Base-by-base conservation (phyloP, 1,140 invertebrate genomes). In the Formica exsecta region DNA sequence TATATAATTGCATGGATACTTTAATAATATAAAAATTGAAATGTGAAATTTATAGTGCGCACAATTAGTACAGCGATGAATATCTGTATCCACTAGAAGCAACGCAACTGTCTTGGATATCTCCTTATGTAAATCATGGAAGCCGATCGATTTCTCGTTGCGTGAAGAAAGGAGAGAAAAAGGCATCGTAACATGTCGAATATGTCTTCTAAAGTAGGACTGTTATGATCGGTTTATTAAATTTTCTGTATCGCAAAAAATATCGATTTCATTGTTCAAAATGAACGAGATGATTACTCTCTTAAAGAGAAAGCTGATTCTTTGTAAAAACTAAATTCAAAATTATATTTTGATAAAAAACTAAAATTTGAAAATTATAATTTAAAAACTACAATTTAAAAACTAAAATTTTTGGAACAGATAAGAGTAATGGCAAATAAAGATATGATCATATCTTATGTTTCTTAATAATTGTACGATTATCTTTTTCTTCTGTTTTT, bases 71-170 rank as follows among this genome's bases (percentile, higher is more conserved):
- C n/a, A 2, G 0, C 22, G 22, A 75, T 75, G 36, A 75, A 75
- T 59, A 57, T 54, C 16, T 61, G 38, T 41, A 36, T 41, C 73
- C 22, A 59, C 8, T 62, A 62, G 36, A 2, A 76, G 57, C 73
- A 75, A 75, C 22, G 36, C 36, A 76, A 62, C 16, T 51, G n/a
- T 59, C 11, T 75, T 41, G 73, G 19, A 25, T 68, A 68, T 80
- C 22, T 48, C 0, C 64, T 80, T 80, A 80, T 54, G 44, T 36
- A 80, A 80, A 80, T 68, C 44, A 32, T 11, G 11, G 22, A 19
- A 38, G n/a, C 61, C 6, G 32, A 7, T 13, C 36, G 59, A 76
- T 68, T 80, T 80, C 76, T 66, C 62, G 29, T 62, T 25, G 25
- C 2, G 7, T 13, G n/a, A 80, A 80, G 8, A 68, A 68, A 57